These are phyloP conservation scores for Ferdinandea cuprea DNA, from an alignment of 2,888 invertebrate species.

Conservation along the genomic window DNA sequence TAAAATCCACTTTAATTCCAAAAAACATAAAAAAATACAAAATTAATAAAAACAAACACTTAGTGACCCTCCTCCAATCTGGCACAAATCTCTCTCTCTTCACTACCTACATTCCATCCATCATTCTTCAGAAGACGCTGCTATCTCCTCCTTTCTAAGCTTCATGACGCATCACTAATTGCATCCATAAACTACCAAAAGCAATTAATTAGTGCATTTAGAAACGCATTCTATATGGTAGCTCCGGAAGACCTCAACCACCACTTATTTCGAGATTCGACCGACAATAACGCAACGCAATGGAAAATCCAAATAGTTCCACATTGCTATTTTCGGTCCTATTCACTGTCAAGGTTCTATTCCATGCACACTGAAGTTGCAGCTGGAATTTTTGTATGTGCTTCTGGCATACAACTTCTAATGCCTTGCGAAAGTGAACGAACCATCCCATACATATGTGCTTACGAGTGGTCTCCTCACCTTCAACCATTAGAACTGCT, in stretches of 20 bases:
- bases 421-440: background rate
- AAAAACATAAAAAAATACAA: background rate
- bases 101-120: background rate
- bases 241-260: slow-evolving; percentile 21
- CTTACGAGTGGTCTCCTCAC: background rate
- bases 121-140: background rate
- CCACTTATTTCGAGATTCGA: slow-evolving; percentile 19
- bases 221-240: slow-evolving; percentile 48
- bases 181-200: slow-evolving; percentile 35
- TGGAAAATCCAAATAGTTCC: slow-evolving; percentile 19
- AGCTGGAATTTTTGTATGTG: background rate
- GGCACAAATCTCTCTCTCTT: slow-evolving; percentile 13
- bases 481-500: background rate
- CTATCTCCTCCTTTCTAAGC: slow-evolving; percentile 4
- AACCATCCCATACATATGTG: background rate
- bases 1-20: slow-evolving; percentile 1
- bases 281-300: slow-evolving; percentile 14
- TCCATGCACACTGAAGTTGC: slow-evolving; percentile 37
- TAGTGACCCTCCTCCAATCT: background rate
- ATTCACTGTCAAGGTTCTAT: slow-evolving; percentile 72
- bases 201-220: slow-evolving; percentile 63
- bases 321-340: slow-evolving; percentile 62
- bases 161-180: slow-evolving; percentile 42
- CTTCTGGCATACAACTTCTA: slow-evolving; percentile 33
- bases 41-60: slow-evolving; percentile 22